A percentile compares a stretch with the other conserved stretches of the same genome.
Evolutionary conservation across 2,888 invertebrate genomes (phyloP).

Genomic region (Tyria jacobaeae): DNA sequence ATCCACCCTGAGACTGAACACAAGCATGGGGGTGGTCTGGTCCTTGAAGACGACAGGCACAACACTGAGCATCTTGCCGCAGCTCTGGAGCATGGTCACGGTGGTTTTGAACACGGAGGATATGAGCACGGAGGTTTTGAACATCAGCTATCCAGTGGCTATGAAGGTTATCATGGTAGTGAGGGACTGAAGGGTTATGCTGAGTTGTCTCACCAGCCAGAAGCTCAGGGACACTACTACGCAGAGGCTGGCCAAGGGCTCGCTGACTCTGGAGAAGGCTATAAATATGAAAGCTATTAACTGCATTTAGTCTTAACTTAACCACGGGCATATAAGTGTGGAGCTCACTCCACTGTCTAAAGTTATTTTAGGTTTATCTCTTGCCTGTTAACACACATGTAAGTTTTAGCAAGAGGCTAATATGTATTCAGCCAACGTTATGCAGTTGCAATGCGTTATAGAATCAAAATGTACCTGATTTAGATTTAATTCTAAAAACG

Average conservation of each 20-base stretch:
- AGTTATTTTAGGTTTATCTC: slow-evolving; percentile 65
- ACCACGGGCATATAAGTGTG: slow-evolving; percentile 57
- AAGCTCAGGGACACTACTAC: slow-evolving; percentile 70
- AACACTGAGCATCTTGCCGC: slow-evolving; percentile 73
- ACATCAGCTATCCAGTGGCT: slow-evolving; percentile 53
- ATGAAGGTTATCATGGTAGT: slow-evolving; percentile 68
- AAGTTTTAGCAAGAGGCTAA: slow-evolving; percentile 50
- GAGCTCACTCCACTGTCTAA: slow-evolving; percentile 57
- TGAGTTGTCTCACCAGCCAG: slow-evolving; percentile 62
- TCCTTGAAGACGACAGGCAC: slow-evolving; percentile 86
- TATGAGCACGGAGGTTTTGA: slow-evolving; percentile 61
- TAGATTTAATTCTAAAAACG: slow-evolving; percentile 65
- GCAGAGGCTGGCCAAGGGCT: slow-evolving; percentile 66
- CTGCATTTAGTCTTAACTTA: slow-evolving; percentile 52
- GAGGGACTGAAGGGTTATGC: slow-evolving; percentile 76
- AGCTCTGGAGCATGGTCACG: slow-evolving; percentile 62
- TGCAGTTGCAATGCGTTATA: slow-evolving; percentile 56
- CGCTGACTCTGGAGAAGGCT: slow-evolving; percentile 71
- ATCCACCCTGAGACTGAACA: slow-evolving; percentile 88
- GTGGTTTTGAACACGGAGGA: slow-evolving; percentile 55
- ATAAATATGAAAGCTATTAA: slow-evolving; percentile 79
- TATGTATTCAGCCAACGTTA: slow-evolving; percentile 57
- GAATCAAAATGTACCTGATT: slow-evolving; percentile 77
- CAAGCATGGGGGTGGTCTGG: slow-evolving; percentile 86
- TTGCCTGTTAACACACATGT: slow-evolving; percentile 70